Evolutionary conservation across 2,113 vertebrate species (phyloP).

Genomic region (Hydrochoerus hydrochaeris): DNA sequence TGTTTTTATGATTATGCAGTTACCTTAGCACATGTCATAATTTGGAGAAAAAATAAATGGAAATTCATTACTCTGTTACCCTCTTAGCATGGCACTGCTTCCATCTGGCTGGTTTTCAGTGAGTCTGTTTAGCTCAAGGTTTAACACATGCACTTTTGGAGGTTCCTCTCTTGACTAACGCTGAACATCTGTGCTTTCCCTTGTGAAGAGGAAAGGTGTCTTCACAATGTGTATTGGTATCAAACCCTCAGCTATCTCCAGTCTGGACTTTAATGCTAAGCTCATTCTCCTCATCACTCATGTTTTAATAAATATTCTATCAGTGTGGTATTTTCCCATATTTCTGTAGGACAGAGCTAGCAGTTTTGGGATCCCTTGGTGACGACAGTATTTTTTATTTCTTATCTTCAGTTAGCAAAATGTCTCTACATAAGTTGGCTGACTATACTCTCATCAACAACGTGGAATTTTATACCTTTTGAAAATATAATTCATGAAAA

Average conservation of each 20-base stretch:
- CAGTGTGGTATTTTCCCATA: neutral
- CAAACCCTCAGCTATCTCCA: neutral
- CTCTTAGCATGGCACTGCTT: neutral
- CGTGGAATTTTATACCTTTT: neutral
- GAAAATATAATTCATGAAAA: conserved; percentile 2
- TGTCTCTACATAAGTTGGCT: neutral
- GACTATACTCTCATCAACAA: neutral
- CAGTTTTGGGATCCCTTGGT: neutral
- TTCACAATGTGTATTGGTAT: neutral
- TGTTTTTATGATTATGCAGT: neutral
- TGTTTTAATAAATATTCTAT: neutral
- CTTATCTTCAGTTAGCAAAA: neutral
- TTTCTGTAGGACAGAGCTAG: neutral
- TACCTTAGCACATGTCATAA: neutral
- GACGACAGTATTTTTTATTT: conserved; percentile 29
- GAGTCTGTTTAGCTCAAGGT: neutral
- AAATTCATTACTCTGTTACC: neutral
- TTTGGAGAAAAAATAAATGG: conserved; percentile 22
- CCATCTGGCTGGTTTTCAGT: neutral
- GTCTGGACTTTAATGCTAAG: neutral
- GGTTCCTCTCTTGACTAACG: neutral
- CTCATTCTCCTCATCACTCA: neutral
- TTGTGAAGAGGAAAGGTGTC: neutral
- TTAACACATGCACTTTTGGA: neutral
- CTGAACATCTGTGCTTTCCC: neutral